A percentile compares a stretch with the other conserved stretches of the same genome.
These are phyloP conservation scores for Trinectes maculatus DNA, from an alignment of 2,113 vertebrate genomes.

Conservation along the genomic window DNA sequence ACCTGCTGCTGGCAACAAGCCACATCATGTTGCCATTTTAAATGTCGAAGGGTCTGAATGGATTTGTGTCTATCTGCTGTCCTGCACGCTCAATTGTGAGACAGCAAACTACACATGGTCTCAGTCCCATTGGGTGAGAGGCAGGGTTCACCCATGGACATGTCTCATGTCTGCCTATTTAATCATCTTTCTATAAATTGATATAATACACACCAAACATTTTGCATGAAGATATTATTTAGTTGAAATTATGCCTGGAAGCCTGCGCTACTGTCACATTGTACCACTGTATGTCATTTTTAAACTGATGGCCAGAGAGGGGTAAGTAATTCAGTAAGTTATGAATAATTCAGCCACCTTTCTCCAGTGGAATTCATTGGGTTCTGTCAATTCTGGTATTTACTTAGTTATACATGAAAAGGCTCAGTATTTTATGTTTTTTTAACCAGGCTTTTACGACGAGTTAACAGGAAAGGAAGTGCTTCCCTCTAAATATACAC, in stretches of 20 bases:
- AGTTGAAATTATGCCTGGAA: constrained; percentile 33
- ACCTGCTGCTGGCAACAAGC: not conserved
- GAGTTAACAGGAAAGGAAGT: constrained; percentile 20
- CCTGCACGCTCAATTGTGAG: no score
- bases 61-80: no score
- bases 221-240: constrained; percentile 39
- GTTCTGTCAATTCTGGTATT: constrained; percentile 62
- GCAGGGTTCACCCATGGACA: no score
- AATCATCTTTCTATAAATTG: constrained; percentile 24
- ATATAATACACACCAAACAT: constrained; percentile 17
- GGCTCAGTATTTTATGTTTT: constrained; percentile 37
- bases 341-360: constrained; percentile 63
- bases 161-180: no score
- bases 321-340: constrained; percentile 57
- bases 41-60: no score
- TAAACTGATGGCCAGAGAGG: constrained; percentile 40
- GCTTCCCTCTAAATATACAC: constrained; percentile 29
- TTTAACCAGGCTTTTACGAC: constrained; percentile 39
- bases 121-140: no score
- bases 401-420: constrained; percentile 61
- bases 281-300: constrained; percentile 25
- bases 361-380: constrained; percentile 61
- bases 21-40: no score
- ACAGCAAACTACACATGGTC: no score
- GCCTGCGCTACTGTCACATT: constrained; percentile 13